Evolutionary conservation across 2,888 invertebrate genomes (phyloP).

Genomic region (Caenorhabditis angaria): DNA sequence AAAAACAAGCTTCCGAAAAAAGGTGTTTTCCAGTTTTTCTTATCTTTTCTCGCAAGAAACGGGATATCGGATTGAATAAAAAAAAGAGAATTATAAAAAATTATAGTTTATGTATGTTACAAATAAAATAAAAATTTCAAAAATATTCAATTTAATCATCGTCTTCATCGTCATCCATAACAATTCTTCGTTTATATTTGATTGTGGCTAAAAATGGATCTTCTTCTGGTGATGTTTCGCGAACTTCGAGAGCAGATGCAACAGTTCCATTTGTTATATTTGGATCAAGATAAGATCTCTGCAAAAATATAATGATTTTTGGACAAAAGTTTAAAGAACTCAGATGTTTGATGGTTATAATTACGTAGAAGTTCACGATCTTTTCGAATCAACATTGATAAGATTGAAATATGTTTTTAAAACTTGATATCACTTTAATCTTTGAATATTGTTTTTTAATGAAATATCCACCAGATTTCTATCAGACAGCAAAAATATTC

Average conservation of each 20-base stretch:
- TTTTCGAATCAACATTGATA: too few relatives aligned
- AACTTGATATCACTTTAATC: too few relatives aligned
- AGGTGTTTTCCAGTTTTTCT: conserved; percentile 3
- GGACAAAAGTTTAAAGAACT: too few relatives aligned
- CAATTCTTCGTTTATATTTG: conserved; percentile 25
- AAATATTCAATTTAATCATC: conserved; percentile 7
- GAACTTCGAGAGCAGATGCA: conserved; percentile 9
- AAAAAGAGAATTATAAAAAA: too few relatives aligned
- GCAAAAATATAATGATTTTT: conserved; percentile 8
- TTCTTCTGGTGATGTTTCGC: conserved; percentile 24
- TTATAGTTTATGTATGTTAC: neutral
- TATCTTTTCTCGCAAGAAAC: conserved; percentile 3
- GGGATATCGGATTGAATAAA: too few relatives aligned
- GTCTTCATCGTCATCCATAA: conserved; percentile 23
- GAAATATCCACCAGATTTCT: too few relatives aligned
- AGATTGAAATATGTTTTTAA: too few relatives aligned
- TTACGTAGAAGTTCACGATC: too few relatives aligned
- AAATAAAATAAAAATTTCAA: neutral
- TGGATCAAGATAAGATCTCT: conserved; percentile 22
- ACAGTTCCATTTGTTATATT: conserved; percentile 23
- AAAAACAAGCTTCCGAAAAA: neutral
- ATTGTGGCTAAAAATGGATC: conserved; percentile 25
- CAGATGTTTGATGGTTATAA: too few relatives aligned
- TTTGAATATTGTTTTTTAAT: too few relatives aligned
- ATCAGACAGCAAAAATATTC: too few relatives aligned